Percentiles rank a stretch among this genome's conserved stretches.
Evolutionary conservation across 2,888 invertebrate species (phyloP).

Genomic region (Hartigia nigra): DNA sequence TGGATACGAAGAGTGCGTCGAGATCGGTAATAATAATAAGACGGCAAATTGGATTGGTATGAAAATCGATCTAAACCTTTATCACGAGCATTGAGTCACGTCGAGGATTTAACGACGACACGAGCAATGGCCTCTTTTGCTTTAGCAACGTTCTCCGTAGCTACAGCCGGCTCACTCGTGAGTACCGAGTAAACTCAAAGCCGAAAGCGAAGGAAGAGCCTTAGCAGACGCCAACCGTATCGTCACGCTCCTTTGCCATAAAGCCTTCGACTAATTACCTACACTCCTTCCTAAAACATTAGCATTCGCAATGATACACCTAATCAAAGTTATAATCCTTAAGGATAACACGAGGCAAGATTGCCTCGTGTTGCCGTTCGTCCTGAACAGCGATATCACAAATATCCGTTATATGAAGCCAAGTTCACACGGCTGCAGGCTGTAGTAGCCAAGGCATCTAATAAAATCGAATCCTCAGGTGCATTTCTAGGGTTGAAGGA

Average conservation of each 20-base stretch:
- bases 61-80: background rate
- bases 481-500: background rate
- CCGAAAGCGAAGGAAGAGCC: background rate
- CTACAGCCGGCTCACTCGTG: background rate
- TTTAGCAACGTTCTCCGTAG: background rate
- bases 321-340: background rate
- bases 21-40: background rate
- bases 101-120: background rate
- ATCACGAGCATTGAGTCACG: background rate
- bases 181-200: background rate
- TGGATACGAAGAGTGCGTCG: background rate
- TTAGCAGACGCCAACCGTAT: background rate
- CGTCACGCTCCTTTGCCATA: background rate
- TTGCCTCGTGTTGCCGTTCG: no score
- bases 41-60: background rate
- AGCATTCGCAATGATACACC: background rate
- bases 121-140: background rate
- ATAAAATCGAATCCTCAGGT: background rate
- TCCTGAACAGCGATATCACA: background rate
- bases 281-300: background rate
- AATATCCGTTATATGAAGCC: background rate
- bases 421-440: background rate
- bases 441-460: background rate
- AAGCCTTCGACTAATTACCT: background rate
- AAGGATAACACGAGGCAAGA: background rate